Base-by-base conservation (phyloP, 2,113 vertebrate species). In the Kryptolebias marmoratus region DNA sequence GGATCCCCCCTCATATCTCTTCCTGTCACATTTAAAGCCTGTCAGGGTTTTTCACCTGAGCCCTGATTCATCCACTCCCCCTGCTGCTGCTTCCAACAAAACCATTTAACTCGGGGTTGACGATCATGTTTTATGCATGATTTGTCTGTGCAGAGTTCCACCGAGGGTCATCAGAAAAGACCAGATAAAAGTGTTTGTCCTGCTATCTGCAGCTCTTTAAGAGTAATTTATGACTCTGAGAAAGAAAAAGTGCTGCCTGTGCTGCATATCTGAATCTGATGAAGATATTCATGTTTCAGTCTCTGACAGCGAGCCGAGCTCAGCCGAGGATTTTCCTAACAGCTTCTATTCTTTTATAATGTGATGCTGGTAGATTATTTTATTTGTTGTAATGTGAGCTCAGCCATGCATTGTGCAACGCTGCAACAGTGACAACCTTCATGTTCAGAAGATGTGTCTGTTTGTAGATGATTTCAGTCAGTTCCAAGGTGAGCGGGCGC, bases 41-140 rank as follows among this genome's bases (percentile, higher is more conserved):
- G 52, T 42, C 47, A 53, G 66, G 63, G 48, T 56, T 31, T 71
- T 78, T 64, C 66, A 90, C 71, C 65, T 81, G 74, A 72, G 71
- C 73, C 79, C 75, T 73, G 77, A 66, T 79, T 85, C 72, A 77
- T 87, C 63, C 68, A 61, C 55, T 36, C 49, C 79, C 53, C 16
- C 72, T 61, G 54, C 64, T 27, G 48, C 71, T 64, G 49, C 76
- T 75, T 79, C 73, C 68, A 67, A 61, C 57, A 39, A 14, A 71
- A 52, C 39, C 63, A 27, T 77, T 75, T 83, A 47, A 47, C 52
- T 63, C 68, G 39, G 71, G 66, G 63, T 79, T 64, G 36, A 45
- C 14, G 61, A 65, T 74, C 50, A 75, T 72, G 79, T 77, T 78
- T 75, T 13, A 80, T 77, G 60, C 67, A 83, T 82, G 84, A 77